These are phyloP conservation scores for Lordiphosa clarofinis DNA, from an alignment of 1,140 invertebrate species.

Conservation along the genomic window DNA sequence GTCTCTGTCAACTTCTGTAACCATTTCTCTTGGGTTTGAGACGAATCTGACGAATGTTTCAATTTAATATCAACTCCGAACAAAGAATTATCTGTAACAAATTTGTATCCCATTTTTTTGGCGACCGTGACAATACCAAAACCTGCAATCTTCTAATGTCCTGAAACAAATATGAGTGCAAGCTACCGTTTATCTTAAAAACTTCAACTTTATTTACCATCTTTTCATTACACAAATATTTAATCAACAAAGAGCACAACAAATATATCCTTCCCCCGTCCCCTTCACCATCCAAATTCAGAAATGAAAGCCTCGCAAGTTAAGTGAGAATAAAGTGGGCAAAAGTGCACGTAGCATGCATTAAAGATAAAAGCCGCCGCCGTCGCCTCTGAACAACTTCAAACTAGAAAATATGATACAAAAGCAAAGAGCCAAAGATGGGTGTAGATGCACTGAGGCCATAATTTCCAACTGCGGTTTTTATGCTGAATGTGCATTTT, in stretches of 20 bases:
- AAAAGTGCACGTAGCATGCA: conserved; percentile 57
- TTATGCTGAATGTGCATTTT: conserved; percentile 72
- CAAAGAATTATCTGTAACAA: too few species aligned
- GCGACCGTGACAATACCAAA: too few species aligned
- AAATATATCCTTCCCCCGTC: conserved; percentile 1
- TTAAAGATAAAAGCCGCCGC: conserved; percentile 54
- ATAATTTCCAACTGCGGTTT: conserved; percentile 68
- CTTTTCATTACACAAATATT: conserved; percentile 29
- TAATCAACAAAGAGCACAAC: not conserved
- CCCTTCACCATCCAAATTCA: too few species aligned
- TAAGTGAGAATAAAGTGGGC: conserved; percentile 18
- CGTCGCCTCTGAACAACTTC: conserved; percentile 33
- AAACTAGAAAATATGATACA: conserved; percentile 62
- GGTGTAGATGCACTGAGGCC: conserved; percentile 44
- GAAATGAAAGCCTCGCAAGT: conserved; percentile 3
- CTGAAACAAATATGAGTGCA: too few species aligned
- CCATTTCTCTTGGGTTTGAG: too few species aligned
- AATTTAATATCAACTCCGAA: too few species aligned
- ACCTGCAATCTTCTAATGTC: too few species aligned
- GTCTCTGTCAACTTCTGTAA: too few species aligned
- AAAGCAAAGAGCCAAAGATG: conserved; percentile 14
- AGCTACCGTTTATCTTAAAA: too few species aligned
- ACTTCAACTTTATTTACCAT: not conserved
- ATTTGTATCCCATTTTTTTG: too few species aligned
- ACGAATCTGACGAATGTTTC: too few species aligned